Conservation (phyloP, 2,888 invertebrate species). For the Chloromyia formosa region DNA sequence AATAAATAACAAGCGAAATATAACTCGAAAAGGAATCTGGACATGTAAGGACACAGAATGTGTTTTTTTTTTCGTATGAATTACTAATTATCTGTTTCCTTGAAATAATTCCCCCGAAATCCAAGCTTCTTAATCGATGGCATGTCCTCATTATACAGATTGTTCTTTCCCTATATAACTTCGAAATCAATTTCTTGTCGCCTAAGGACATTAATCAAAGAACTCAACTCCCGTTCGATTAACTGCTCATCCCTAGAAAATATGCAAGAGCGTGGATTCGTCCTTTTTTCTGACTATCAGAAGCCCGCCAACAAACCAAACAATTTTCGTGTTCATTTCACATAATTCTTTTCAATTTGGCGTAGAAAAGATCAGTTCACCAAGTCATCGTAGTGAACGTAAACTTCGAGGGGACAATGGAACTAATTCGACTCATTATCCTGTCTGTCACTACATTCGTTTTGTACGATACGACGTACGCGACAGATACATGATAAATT, state of each 20-base stretch:
- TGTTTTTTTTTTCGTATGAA: no score
- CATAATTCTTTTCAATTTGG: slow-evolving; percentile 5
- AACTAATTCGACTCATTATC: slow-evolving; percentile 13
- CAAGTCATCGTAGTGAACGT: no score
- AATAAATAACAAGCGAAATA: no score
- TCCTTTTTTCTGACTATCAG: neutral
- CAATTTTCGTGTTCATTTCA: neutral
- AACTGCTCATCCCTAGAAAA: neutral
- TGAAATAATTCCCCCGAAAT: no score
- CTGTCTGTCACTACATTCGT: neutral
- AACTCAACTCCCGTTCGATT: neutral
- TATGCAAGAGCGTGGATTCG: neutral
- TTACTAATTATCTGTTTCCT: no score
- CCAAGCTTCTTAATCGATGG: no score
- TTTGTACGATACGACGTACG: neutral
- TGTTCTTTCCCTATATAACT: neutral
- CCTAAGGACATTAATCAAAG: neutral
- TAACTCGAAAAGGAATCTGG: no score
- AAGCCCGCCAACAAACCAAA: neutral
- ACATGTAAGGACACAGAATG: no score
- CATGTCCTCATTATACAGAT: no score
- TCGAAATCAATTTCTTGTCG: neutral
- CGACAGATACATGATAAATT: no score
- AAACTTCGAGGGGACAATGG: neutral
- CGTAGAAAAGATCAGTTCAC: neutral